These are phyloP conservation scores for Macquaria ambigua DNA, from an alignment of 2,113 vertebrate species.

Conservation along the genomic window DNA sequence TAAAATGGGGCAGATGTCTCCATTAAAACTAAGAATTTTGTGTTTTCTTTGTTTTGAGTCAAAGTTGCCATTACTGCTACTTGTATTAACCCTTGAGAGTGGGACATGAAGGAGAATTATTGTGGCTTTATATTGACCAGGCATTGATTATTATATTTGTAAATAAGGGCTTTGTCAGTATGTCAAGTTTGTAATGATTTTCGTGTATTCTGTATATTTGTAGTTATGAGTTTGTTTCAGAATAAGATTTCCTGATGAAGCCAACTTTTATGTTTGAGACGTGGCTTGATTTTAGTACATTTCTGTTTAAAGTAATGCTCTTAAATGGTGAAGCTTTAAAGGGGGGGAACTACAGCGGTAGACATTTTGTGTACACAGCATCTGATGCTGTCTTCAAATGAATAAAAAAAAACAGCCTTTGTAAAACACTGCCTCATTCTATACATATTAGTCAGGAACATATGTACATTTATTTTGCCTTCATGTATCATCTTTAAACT, in stretches of 20 bases:
- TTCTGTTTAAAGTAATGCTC: constrained; percentile 34
- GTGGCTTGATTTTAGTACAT: constrained; percentile 7
- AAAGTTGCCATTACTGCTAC: not conserved
- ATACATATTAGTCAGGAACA: not conserved
- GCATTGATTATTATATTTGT: constrained; percentile 7
- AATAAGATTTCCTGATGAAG: not conserved
- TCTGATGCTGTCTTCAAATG: constrained; percentile 6
- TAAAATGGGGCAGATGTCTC: constrained; percentile 1
- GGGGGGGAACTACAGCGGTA: not conserved
- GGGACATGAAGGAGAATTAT: not conserved
- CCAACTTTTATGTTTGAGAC: constrained; percentile 33
- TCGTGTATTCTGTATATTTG: constrained; percentile 17
- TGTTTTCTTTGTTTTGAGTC: constrained; percentile 25
- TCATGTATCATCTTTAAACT: not conserved
- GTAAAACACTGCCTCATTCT: not conserved
- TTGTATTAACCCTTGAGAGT: not conserved
- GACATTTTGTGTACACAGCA: not conserved
- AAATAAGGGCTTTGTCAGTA: constrained; percentile 11
- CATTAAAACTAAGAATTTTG: not conserved
- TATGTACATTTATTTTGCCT: not conserved
- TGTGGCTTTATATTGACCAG: constrained; percentile 5
- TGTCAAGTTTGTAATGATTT: constrained; percentile 23
- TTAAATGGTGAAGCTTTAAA: constrained; percentile 5
- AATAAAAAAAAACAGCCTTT: constrained; percentile 34
- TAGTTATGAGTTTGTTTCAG: constrained; percentile 17